These are phyloP conservation scores for Copidosoma aretas DNA, from an alignment of 2,888 invertebrate species.

Conservation along the genomic window DNA sequence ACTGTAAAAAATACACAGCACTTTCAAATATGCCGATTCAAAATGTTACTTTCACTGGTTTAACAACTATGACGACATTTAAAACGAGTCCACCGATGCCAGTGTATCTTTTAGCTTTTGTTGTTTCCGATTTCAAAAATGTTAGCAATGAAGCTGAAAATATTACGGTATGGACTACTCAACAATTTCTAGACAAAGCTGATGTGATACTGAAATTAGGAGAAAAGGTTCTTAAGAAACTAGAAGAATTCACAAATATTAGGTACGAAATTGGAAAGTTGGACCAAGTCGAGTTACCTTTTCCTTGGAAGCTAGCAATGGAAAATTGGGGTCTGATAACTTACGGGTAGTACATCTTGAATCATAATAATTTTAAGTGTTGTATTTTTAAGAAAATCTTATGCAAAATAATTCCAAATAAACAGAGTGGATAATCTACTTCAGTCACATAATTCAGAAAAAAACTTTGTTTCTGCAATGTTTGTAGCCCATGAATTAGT, in stretches of 20 bases:
- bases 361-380: neutral
- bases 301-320: neutral
- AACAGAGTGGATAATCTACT: neutral
- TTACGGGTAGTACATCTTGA: slow-evolving; percentile 6
- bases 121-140: slow-evolving; percentile 76
- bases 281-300: slow-evolving; percentile 1
- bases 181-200: neutral
- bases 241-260: neutral
- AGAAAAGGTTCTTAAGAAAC: neutral
- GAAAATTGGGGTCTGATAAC: slow-evolving; percentile 6
- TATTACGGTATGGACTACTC: slow-evolving; percentile 30
- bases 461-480: neutral
- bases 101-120: slow-evolving; percentile 87
- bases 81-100: slow-evolving; percentile 86
- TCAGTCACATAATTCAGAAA: neutral
- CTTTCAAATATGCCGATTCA: slow-evolving; percentile 80
- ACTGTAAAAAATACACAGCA: slow-evolving; percentile 66
- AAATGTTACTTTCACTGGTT: neutral
- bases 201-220: neutral
- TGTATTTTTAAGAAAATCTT: neutral
- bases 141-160: slow-evolving; percentile 10
- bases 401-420: neutral
- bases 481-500: neutral
- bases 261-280: neutral
- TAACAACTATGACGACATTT: slow-evolving; percentile 67